These are phyloP conservation scores for Gymnobelideus leadbeateri DNA, from an alignment of 2,113 vertebrate genomes.

Conservation along the genomic window DNA sequence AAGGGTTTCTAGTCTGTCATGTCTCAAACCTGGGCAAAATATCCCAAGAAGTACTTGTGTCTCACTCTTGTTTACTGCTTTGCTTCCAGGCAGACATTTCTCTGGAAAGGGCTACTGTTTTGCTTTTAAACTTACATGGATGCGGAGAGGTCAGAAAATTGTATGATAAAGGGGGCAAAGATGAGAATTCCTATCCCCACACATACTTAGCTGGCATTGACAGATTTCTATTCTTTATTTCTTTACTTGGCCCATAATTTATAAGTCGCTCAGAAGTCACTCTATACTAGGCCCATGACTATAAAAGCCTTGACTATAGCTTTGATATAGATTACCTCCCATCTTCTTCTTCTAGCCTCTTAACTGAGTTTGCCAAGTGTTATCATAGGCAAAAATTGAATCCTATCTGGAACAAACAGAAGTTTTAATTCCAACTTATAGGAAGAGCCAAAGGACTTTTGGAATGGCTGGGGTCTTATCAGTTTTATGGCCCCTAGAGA, in stretches of 20 bases:
- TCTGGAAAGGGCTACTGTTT: too few relatives aligned
- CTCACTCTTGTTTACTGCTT: too few relatives aligned
- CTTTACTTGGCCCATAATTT: too few relatives aligned
- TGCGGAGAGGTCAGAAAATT: too few relatives aligned
- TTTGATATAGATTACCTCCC: background rate
- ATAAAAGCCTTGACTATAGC: background rate
- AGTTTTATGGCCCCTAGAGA: background rate
- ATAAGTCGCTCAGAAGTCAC: too few relatives aligned
- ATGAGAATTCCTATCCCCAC: too few relatives aligned
- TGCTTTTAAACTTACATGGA: too few relatives aligned
- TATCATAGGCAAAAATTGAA: background rate
- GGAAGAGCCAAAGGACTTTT: background rate
- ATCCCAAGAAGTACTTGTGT: background rate
- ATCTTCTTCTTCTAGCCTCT: background rate
- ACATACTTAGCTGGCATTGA: too few relatives aligned
- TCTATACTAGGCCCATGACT: too few relatives aligned
- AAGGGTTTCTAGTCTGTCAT: background rate
- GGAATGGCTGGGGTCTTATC: background rate
- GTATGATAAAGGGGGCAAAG: too few relatives aligned
- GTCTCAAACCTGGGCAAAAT: background rate
- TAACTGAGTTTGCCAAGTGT: background rate
- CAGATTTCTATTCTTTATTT: too few relatives aligned
- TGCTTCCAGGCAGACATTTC: too few relatives aligned
- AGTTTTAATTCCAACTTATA: background rate
- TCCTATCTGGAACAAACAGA: background rate